Conservation (phyloP, 2,888 invertebrate genomes). For the Hipparchia semele region DNA sequence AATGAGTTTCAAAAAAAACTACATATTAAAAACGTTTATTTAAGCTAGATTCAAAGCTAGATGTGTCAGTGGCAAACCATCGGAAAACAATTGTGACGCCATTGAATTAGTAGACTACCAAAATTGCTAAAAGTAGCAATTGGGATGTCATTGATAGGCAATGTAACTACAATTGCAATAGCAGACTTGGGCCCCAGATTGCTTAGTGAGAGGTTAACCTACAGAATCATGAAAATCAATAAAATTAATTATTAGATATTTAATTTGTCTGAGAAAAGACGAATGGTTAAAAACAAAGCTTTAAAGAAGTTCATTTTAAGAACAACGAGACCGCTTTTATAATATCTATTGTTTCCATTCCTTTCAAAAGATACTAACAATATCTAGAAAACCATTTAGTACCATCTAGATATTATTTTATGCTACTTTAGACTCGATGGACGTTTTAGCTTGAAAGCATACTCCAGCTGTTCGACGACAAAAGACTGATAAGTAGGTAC, state of each 20-base stretch:
- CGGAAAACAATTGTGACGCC: no score
- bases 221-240: no score
- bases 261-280: not conserved
- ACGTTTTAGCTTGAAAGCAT: slow-evolving; percentile 35
- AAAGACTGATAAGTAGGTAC: slow-evolving; percentile 28
- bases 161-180: no score
- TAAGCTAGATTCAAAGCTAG: no score
- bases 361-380: slow-evolving; percentile 1
- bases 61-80: no score
- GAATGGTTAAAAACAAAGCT: not conserved
- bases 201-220: no score
- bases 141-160: no score
- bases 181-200: no score
- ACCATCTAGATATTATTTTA: slow-evolving; percentile 26
- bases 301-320: not conserved
- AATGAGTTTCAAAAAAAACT: no score
- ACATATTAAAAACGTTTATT: no score
- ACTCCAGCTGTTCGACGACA: slow-evolving; percentile 28
- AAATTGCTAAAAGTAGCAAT: no score
- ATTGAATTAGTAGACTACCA: no score
- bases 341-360: slow-evolving; percentile 12
- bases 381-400: slow-evolving; percentile 32
- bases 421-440: slow-evolving; percentile 31
- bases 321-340: slow-evolving; percentile 7
- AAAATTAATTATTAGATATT: not conserved